Evolutionary conservation across 2,888 invertebrate genomes (phyloP).

Genomic region (Stenodema calcarata): DNA sequence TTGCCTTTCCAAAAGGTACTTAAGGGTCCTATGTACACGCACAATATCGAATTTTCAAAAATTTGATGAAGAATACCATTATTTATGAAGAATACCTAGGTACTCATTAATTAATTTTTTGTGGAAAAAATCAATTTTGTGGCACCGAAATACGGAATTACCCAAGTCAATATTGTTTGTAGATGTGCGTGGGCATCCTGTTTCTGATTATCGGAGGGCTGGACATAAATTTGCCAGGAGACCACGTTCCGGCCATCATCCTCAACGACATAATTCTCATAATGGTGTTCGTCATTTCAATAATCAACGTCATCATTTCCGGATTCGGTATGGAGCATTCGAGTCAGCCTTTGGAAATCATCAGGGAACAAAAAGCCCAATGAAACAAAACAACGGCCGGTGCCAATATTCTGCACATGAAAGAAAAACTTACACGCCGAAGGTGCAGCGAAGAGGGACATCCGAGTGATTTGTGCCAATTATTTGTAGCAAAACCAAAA

Average conservation of each 20-base stretch:
- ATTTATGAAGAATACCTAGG: too few species aligned
- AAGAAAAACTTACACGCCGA: too few species aligned
- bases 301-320: conserved; percentile 81
- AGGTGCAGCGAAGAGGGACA: neutral
- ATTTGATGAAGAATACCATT: too few species aligned
- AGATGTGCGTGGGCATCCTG: conserved; percentile 82
- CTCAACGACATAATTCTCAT: conserved; percentile 82
- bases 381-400: neutral
- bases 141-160: too few species aligned
- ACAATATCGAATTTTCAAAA: too few species aligned
- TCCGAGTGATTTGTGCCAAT: neutral
- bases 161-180: conserved; percentile 61
- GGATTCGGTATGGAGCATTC: conserved; percentile 78
- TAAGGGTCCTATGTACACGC: too few species aligned
- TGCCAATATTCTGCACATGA: neutral
- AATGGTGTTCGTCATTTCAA: conserved; percentile 80
- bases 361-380: conserved; percentile 44
- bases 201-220: conserved; percentile 83
- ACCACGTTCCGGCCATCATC: conserved; percentile 77
- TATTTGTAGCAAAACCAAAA: neutral
- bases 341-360: conserved; percentile 51
- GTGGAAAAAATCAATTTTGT: too few species aligned
- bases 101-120: too few species aligned
- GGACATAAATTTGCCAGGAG: conserved; percentile 77
- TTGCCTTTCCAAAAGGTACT: too few species aligned